Conservation (phyloP, 2,113 vertebrate species). For the Perognathus longimembris region DNA sequence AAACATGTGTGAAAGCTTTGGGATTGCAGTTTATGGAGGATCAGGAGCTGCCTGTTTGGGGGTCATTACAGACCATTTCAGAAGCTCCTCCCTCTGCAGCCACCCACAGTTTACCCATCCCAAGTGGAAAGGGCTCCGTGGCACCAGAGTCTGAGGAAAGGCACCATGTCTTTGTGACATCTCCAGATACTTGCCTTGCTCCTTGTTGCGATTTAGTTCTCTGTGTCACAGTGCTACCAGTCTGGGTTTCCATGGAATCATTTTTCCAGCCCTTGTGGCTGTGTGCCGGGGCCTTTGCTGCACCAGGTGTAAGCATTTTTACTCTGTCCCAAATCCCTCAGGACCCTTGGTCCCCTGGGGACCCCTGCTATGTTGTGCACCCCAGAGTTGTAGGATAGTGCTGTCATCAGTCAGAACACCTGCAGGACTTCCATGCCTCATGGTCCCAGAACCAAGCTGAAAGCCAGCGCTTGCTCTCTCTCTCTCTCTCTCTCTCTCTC, state of each 20-base stretch:
- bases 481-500: no score
- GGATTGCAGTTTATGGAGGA: background rate
- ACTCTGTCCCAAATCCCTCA: background rate
- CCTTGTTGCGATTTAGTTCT: no score
- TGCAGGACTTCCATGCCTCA: no score
- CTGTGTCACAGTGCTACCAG: no score
- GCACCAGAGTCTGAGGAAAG: fast-evolving
- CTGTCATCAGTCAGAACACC: background rate
- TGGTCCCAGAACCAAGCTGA: no score
- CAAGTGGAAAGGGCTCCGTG: background rate
- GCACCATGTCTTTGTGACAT: background rate
- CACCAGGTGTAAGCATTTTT: background rate
- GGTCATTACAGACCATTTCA: background rate
- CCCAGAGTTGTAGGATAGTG: background rate
- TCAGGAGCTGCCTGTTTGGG: background rate
- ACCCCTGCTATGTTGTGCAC: background rate
- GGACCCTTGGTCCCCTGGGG: no score
- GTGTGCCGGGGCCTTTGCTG: background rate
- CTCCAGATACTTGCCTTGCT: background rate
- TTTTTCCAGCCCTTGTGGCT: background rate
- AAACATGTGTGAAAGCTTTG: background rate
- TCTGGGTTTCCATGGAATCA: background rate
- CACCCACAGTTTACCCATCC: background rate
- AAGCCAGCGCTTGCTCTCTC: no score
- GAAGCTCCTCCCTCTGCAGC: background rate